phyloP scores from a whole-genome alignment of 2,888 invertebrate species.

The Phortica magna region DNA sequence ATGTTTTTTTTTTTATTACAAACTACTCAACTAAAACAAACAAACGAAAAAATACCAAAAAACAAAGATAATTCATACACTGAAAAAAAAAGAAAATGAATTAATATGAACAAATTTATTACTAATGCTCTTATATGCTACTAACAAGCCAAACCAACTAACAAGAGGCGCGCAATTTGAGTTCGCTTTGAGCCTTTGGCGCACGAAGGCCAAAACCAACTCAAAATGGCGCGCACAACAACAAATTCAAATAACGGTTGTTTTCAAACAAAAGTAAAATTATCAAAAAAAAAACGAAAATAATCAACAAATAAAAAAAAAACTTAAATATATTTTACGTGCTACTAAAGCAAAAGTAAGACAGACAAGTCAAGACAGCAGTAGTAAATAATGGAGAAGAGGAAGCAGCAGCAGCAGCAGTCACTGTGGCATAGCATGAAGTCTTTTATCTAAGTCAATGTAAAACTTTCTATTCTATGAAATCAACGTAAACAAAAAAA shows the following conservation, averaged over 20 bases:
- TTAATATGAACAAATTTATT: not conserved
- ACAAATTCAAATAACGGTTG: conserved; percentile 5
- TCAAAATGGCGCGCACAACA: not conserved
- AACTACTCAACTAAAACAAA: conserved; percentile 16
- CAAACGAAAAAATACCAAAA: conserved; percentile 25
- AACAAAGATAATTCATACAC: conserved; percentile 47
- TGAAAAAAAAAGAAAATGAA: conserved; percentile 35
- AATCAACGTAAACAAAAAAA: conserved; percentile 24
- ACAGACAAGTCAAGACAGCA: not conserved
- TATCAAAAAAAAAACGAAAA: not conserved
- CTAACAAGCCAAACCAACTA: not conserved
- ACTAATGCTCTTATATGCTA: conserved; percentile 8
- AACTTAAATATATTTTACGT: not conserved
- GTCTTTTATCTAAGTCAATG: conserved; percentile 17
- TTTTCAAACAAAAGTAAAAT: conserved; percentile 4
- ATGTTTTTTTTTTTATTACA: conserved; percentile 55
- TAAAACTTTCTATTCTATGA: conserved; percentile 8
- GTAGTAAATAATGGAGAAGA: not conserved
- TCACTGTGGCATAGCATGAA: not conserved
- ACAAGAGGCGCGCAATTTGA: not conserved
- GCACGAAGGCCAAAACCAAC: not conserved
- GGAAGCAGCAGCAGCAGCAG: not conserved
- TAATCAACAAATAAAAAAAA: not conserved
- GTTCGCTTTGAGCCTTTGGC: not conserved
- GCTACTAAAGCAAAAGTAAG: too few species aligned